Base-by-base conservation (phyloP, 2,888 invertebrate species). In the Proisotoma minuta region DNA sequence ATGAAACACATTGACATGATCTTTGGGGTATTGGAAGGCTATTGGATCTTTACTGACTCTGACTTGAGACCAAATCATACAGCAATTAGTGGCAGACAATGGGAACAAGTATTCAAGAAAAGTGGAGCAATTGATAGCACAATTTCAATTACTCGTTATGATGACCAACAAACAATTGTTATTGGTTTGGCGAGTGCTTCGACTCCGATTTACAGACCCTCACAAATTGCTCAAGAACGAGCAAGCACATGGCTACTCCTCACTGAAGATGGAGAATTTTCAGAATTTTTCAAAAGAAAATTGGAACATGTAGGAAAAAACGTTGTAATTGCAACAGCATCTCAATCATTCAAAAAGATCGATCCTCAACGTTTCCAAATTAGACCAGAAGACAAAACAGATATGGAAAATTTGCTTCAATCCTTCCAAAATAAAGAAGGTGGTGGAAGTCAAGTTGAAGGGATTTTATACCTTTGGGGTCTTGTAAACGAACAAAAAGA, bases 381-480 rank as follows among this genome's bases (percentile, higher is more conserved):
- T 24, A 26, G 59, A 10, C 52, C 57, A 40, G 26, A 48, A 20
- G 43, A 26, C 26, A 66, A 66, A 43, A 28, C 59, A 34, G 57
- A 54, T 26, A 39, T 66, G 27, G 23, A 34, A n/a, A 29, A 23
- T 2, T 12, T 63, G 23, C 58, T 66, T 18, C 24, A 29, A n/a
- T 22, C 23, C 12, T 26, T 43, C n/a, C 43, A 43, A 8, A 43
- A 43, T 20, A 10, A 8, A 12, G 56, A 24, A 24, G 56, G 56
- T 27, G 54, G n/a, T 20, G 54, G 54, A 26, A 26, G n/a, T 43
- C 24, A 34, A 39, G 56, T 66, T 12, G 64, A 69, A 29, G 69
- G 66, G n/a, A 57, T 66, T 53, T 40, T 69, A 12, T 65, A 59
- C 53, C 43, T 64, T 23, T 69, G 69, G 66, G 66, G 64, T n/a